Conservation (phyloP, 2,113 vertebrate genomes). For the Eidolon helvum region DNA sequence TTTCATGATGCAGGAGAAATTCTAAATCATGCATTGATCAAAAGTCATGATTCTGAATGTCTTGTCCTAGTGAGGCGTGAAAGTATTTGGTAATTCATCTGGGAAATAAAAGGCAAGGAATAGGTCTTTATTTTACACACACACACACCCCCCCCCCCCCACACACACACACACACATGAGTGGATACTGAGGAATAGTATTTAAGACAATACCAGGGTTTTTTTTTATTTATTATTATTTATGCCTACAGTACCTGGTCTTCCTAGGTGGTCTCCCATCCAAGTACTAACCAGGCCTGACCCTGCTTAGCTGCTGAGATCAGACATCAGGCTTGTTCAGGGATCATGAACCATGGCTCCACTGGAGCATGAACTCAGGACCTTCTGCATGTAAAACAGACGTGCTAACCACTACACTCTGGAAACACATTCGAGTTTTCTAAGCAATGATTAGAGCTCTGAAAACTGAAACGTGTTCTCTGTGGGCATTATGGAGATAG, state of each 20-base stretch:
- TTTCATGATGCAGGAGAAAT: constrained; percentile 36
- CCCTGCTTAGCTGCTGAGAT: too few relatives aligned
- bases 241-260: too few relatives aligned
- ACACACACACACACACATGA: not conserved
- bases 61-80: not conserved
- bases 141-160: too few relatives aligned
- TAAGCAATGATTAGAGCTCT: not conserved
- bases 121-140: not conserved
- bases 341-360: too few relatives aligned
- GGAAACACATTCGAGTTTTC: not conserved
- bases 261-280: too few relatives aligned
- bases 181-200: not conserved
- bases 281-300: too few relatives aligned
- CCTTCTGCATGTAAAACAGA: too few relatives aligned
- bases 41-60: not conserved
- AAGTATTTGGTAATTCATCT: not conserved
- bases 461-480: not conserved
- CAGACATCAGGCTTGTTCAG: too few relatives aligned
- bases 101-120: not conserved
- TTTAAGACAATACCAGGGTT: not conserved
- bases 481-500: not conserved
- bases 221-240: too few relatives aligned
- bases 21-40: not conserved
- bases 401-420: too few relatives aligned
- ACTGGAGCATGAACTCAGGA: too few relatives aligned